These are phyloP conservation scores for Gymnoscopelus braueri DNA, from an alignment of 2,797 vertebrate genomes.

Conservation along the genomic window DNA sequence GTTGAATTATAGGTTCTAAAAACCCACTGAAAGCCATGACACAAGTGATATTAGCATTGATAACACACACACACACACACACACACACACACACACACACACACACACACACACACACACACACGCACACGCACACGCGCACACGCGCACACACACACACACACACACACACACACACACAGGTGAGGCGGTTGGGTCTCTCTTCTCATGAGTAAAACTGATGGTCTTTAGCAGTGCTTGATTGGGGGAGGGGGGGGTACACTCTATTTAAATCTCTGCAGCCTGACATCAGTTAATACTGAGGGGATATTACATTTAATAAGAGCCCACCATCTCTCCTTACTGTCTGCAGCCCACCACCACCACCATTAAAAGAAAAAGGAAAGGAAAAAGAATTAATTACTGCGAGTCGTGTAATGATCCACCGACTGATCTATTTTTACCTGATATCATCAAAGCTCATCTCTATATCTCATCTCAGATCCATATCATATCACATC, in stretches of 20 bases:
- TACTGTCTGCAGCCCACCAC: constrained; percentile 36
- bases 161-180: constrained; percentile 10
- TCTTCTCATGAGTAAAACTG: neutral
- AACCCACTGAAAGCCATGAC: too few relatives aligned
- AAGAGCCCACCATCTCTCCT: constrained; percentile 45
- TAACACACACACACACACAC: constrained; percentile 12
- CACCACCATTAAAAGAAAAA: constrained; percentile 49
- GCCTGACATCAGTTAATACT: constrained; percentile 40
- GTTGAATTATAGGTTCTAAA: too few relatives aligned
- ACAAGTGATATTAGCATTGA: too few relatives aligned
- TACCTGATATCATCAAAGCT: constrained; percentile 76
- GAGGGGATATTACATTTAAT: constrained; percentile 64
- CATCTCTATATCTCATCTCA: constrained; percentile 71
- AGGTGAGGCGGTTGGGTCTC: neutral
- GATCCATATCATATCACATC: constrained; percentile 80
- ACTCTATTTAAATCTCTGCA: constrained; percentile 8
- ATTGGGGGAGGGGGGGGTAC: neutral
- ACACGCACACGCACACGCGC: constrained; percentile 15
- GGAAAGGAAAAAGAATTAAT: constrained; percentile 65
- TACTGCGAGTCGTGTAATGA: constrained; percentile 75
- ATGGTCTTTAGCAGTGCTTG: neutral
- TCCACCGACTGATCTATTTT: constrained; percentile 83
- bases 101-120: constrained; percentile 19
- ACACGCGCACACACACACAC: constrained; percentile 16
- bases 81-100: constrained; percentile 11